A percentile compares a stretch with the other conserved stretches of the same genome.
Conservation (phyloP, 2,113 vertebrate species). For the Scalopus aquaticus region DNA sequence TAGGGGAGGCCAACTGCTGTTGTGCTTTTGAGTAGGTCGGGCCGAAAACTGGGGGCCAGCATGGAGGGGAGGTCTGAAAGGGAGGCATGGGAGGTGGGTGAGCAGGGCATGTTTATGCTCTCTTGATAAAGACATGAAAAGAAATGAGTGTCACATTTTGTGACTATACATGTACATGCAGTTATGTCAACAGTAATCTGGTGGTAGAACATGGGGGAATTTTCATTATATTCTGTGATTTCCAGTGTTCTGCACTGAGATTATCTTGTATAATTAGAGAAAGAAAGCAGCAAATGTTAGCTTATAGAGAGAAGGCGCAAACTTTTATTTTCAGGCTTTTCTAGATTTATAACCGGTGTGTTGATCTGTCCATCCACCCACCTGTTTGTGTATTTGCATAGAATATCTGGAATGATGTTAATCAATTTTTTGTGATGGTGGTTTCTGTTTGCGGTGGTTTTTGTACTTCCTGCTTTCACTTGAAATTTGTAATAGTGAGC, state of each 20-base stretch:
- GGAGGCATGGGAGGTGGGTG: not conserved
- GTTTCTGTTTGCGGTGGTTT: not conserved
- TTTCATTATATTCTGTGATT: not conserved
- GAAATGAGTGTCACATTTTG: not conserved
- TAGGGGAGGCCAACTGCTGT: not conserved
- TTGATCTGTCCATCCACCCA: not conserved
- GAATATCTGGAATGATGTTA: not conserved
- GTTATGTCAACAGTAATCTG: not conserved
- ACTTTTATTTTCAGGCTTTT: slow-evolving; percentile 29
- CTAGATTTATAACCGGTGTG: not conserved
- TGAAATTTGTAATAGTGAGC: not conserved
- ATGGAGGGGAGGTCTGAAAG: not conserved
- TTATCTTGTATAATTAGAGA: not conserved
- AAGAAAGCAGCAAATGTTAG: not conserved
- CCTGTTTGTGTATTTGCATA: not conserved
- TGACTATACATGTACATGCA: not conserved
- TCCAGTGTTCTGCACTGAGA: not conserved
- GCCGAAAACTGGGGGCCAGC: too few relatives aligned
- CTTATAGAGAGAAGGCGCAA: not conserved
- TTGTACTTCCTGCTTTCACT: not conserved
- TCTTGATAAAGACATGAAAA: not conserved
- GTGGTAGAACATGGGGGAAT: not conserved
- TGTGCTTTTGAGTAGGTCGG: not conserved
- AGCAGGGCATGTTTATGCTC: not conserved
- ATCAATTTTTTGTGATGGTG: not conserved